Conservation (phyloP, 1,140 invertebrate species). For the Drosophila prosaltans region DNA sequence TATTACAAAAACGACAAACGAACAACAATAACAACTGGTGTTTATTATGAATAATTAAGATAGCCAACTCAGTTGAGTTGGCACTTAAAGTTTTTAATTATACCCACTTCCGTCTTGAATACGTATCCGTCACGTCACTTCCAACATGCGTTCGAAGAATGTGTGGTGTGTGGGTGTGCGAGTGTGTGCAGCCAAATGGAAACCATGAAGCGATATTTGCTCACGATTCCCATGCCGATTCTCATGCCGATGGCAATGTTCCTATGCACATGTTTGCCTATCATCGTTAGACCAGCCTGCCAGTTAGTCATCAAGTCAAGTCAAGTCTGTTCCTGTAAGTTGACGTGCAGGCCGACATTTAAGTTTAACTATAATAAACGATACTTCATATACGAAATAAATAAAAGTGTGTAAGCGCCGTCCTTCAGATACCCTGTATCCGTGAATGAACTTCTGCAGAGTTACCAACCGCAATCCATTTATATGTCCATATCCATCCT, state of each 20-base stretch:
- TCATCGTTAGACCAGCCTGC: constrained; percentile 24
- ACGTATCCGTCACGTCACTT: not conserved
- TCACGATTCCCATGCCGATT: constrained; percentile 25
- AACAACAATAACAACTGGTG: constrained; percentile 17
- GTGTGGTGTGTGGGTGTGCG: constrained; percentile 15
- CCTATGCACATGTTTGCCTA: constrained; percentile 3
- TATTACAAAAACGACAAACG: constrained; percentile 17
- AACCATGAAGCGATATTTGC: constrained; percentile 56
- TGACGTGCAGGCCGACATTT: constrained; percentile 67
- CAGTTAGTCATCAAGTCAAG: constrained; percentile 50
- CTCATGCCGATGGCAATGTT: constrained; percentile 40
- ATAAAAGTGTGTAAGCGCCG: constrained; percentile 1
- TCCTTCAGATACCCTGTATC: not conserved
- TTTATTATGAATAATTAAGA: constrained; percentile 31
- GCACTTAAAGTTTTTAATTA: constrained; percentile 55
- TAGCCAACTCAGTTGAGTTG: constrained; percentile 28
- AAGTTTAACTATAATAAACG: constrained; percentile 75
- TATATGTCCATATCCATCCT: too few species aligned
- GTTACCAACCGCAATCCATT: too few species aligned
- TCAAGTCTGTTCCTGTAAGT: constrained; percentile 20
- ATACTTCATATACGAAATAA: constrained; percentile 61
- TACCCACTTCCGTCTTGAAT: constrained; percentile 22
- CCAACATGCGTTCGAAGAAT: constrained; percentile 2
- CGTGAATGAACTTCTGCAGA: too few species aligned
- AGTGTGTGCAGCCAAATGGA: constrained; percentile 58